Conservation (phyloP, 1,140 invertebrate species). For the Penaeus vannamei region DNA sequence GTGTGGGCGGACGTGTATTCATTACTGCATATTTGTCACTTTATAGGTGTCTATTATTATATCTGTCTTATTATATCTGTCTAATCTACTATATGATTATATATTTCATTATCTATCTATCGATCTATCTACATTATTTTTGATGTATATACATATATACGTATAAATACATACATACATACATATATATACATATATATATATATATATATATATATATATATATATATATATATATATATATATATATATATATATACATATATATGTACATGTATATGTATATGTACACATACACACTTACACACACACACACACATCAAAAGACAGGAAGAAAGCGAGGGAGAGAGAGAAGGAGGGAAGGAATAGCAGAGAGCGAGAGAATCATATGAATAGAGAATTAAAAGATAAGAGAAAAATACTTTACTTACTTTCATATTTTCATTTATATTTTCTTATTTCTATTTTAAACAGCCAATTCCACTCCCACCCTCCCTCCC, state of each 20-base stretch:
- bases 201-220: conserved; percentile 31
- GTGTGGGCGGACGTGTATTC: too few relatives aligned
- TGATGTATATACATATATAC: too few relatives aligned
- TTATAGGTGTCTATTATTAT: not conserved
- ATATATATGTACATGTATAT: not conserved
- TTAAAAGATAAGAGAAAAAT: too few relatives aligned
- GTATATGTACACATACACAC: not conserved
- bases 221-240: conserved; percentile 1
- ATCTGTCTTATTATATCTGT: not conserved
- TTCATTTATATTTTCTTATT: too few relatives aligned
- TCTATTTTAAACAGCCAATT: too few relatives aligned
- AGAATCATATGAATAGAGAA: too few relatives aligned
- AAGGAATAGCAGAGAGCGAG: too few relatives aligned
- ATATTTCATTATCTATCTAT: not conserved
- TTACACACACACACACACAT: not conserved
- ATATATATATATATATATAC: not conserved
- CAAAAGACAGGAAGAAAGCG: too few relatives aligned
- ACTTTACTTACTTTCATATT: too few relatives aligned
- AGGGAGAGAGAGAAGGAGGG: too few relatives aligned
- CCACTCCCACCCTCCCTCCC: too few relatives aligned
- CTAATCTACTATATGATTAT: not conserved
- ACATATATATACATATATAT: conserved; percentile 32
- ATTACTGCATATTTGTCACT: not conserved
- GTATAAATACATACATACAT: conserved; percentile 21
- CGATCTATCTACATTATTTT: not conserved